These are phyloP conservation scores for Embidobia sp. DNA, from an alignment of 2,888 invertebrate genomes.

Conservation along the genomic window DNA sequence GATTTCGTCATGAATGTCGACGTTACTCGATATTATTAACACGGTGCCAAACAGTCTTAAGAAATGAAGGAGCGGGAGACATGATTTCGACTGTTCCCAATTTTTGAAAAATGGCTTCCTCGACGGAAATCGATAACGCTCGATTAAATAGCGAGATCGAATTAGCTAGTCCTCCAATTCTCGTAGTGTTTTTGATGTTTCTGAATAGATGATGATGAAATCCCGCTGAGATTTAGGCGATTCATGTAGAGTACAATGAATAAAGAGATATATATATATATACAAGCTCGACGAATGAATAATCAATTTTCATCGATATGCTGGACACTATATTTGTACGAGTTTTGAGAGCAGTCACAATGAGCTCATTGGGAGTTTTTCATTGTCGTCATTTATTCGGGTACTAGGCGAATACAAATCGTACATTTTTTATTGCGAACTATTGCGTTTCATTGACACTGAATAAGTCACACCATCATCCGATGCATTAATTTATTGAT, in stretches of 20 bases:
- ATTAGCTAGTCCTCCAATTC: constrained; percentile 66
- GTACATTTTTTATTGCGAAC: constrained; percentile 3
- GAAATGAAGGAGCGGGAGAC: not conserved
- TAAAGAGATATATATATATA: constrained; percentile 50
- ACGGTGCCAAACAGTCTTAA: constrained; percentile 70
- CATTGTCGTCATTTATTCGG: constrained; percentile 42
- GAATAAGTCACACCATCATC: constrained; percentile 19
- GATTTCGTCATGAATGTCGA: constrained; percentile 45
- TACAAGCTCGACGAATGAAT: constrained; percentile 24
- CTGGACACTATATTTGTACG: constrained; percentile 28
- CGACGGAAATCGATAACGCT: constrained; percentile 41
- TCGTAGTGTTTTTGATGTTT: constrained; percentile 64
- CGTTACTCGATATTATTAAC: constrained; percentile 65
- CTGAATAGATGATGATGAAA: constrained; percentile 47
- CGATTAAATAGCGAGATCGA: constrained; percentile 46
- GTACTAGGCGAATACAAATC: not conserved
- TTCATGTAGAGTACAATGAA: constrained; percentile 50
- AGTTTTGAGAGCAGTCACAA: constrained; percentile 33
- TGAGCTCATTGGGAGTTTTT: constrained; percentile 36
- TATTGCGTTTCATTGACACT: constrained; percentile 31
- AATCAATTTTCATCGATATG: constrained; percentile 22
- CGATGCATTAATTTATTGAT: constrained; percentile 46
- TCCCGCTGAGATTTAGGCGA: constrained; percentile 31
- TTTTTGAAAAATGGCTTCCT: constrained; percentile 33
- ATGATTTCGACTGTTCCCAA: too few species aligned